Conservation (phyloP, 1,140 invertebrate genomes). For the Pseudomyrmex pallidus region DNA sequence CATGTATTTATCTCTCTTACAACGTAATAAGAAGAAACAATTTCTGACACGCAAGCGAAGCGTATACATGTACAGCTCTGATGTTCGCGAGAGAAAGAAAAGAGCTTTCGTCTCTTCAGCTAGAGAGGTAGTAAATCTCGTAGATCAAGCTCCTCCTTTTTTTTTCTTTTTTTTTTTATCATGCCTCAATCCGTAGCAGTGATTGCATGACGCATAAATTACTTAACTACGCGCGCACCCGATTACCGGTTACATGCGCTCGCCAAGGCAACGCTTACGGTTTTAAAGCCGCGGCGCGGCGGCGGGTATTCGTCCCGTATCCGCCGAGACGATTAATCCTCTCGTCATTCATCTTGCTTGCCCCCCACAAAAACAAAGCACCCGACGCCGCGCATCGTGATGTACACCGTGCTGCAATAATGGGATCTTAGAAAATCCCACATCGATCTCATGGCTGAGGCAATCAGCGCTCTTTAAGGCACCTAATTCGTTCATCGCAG, state of each 20-base stretch:
- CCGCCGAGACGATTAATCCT: constrained; percentile 71
- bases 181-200: constrained; percentile 69
- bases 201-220: constrained; percentile 76
- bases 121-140: constrained; percentile 60
- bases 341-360: constrained; percentile 74
- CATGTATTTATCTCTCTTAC: background rate
- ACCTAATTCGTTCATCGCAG: constrained; percentile 55
- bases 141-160: constrained; percentile 46
- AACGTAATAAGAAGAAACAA: background rate
- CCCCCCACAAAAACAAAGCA: constrained; percentile 61
- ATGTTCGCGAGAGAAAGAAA: background rate
- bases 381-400: constrained; percentile 54
- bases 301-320: constrained; percentile 33
- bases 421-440: constrained; percentile 54
- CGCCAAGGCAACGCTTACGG: constrained; percentile 60
- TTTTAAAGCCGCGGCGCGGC: constrained; percentile 56
- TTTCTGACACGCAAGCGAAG: background rate
- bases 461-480: constrained; percentile 48
- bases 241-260: constrained; percentile 60
- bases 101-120: constrained; percentile 23
- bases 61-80: background rate
- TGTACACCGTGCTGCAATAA: constrained; percentile 60
- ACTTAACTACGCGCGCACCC: constrained; percentile 65
- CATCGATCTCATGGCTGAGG: constrained; percentile 49
- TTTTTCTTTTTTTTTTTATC: constrained; percentile 55